Base-by-base conservation (phyloP, 1,140 invertebrate species). In the Heliconius melpomene region DNA sequence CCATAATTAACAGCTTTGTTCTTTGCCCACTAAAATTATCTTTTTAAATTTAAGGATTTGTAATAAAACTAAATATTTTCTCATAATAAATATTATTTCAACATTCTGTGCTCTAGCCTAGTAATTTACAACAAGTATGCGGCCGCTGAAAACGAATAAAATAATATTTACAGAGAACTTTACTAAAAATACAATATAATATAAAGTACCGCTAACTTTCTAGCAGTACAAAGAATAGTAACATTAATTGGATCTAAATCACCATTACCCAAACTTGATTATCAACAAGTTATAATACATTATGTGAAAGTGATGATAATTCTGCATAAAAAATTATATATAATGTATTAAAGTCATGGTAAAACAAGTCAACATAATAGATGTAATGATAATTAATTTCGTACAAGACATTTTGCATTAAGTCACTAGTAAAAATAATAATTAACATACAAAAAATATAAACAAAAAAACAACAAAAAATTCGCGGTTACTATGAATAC, bases 21-120 rank as follows among this genome's bases (percentile, higher is more conserved):
- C 13, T 13, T 16, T 13, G 3, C 40, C 13, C 40, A 40, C 8
- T 16, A 46, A 16, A 46, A 46, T 16, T 46, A 46, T 16, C 3
- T 16, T 46, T 46, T 46, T 16, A 46, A 40, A 40, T 40, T 36
- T 36, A 36, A 11, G 54, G 84, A 46, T 6, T 46, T 16, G 5
- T 46, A 91, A 88, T 87, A 85, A 91, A 91, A 90, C 85, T 82
- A 18, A 38, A 84, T 13, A 82, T 80, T 57, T 92, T 89, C 91
- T 90, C 90, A 78, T 85, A 86, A 90, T 93, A 94, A 94, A 93
- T 94, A 94, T 94, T 93, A 94, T 94, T 93, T 91, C 87, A 93
- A 92, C 85, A 88, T 84, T 86, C 77, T 82, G 78, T 88, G 80
- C 79, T 84, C 77, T 83, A 86, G 81, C 87, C 83, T 88, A 90